Evolutionary conservation across 1,140 invertebrate genomes (phyloP).

Genomic region (Bombus ignitus): DNA sequence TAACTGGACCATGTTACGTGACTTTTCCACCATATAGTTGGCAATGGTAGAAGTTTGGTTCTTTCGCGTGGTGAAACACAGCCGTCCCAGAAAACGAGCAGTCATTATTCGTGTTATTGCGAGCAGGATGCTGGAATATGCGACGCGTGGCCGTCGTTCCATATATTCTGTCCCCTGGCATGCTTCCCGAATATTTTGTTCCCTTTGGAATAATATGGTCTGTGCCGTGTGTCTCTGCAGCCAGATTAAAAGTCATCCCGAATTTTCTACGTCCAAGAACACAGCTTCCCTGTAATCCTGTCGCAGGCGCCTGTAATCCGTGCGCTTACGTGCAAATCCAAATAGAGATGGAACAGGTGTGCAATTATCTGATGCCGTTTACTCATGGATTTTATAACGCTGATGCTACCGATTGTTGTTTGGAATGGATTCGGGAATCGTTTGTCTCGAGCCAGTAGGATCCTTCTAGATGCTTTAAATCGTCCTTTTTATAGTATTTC

Average conservation of each 20-base stretch:
- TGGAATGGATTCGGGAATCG: neutral
- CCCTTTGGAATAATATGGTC: constrained; percentile 38
- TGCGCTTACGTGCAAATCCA: constrained; percentile 32
- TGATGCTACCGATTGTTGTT: neutral
- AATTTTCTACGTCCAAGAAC: constrained; percentile 44
- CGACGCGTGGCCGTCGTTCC: constrained; percentile 36
- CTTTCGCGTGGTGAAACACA: neutral
- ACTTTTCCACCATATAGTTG: constrained; percentile 36
- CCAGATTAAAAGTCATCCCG: constrained; percentile 45
- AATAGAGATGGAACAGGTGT: constrained; percentile 50
- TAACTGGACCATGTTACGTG: constrained; percentile 56
- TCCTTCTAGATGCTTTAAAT: neutral
- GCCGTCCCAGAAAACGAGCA: constrained; percentile 64
- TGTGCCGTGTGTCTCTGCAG: no score
- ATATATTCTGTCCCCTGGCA: constrained; percentile 26
- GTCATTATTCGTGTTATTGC: constrained; percentile 69
- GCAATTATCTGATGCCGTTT: constrained; percentile 42
- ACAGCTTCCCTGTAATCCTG: constrained; percentile 16
- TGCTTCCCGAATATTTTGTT: constrained; percentile 39
- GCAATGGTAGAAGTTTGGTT: neutral
- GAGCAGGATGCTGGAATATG: constrained; percentile 28
- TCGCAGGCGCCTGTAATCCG: constrained; percentile 20
- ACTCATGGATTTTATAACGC: constrained; percentile 12
- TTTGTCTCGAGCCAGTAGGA: neutral
- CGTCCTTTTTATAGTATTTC: neutral